Conservation (phyloP, 2,113 vertebrate genomes). For the Ginglymostoma cirratum region DNA sequence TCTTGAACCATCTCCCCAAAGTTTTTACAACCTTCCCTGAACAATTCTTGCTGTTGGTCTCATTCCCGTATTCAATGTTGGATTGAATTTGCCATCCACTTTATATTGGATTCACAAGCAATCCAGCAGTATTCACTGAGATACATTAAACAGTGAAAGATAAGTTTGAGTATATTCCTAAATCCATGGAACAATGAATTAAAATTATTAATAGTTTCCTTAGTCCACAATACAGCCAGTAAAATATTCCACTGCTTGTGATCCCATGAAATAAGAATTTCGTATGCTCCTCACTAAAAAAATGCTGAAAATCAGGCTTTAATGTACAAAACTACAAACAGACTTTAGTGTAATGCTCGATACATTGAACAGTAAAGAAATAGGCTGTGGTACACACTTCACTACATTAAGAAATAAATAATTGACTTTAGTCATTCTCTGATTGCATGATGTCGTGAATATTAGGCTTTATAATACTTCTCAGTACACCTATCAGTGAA, state of each 20-base stretch:
- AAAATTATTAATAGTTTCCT: neutral
- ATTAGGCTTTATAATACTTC: neutral
- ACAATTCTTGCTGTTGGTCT: neutral
- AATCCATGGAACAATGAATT: neutral
- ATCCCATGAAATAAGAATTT: neutral
- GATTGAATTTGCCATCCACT: neutral
- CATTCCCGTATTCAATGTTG: neutral
- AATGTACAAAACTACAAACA: neutral
- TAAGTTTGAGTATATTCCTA: neutral
- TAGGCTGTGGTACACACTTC: neutral
- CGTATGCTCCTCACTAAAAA: neutral
- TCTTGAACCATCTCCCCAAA: neutral
- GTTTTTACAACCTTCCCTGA: neutral
- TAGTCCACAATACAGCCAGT: neutral
- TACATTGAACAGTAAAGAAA: neutral
- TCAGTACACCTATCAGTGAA: neutral
- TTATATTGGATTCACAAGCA: neutral
- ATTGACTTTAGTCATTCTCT: neutral
- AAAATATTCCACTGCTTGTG: neutral
- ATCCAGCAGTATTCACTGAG: neutral
- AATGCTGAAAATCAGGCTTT: neutral
- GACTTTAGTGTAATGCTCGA: neutral
- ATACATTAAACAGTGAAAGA: neutral
- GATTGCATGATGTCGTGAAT: neutral
- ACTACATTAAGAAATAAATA: neutral